phyloP scores from a whole-genome alignment of 1,140 invertebrate genomes.

The Drosophila yakuba region DNA sequence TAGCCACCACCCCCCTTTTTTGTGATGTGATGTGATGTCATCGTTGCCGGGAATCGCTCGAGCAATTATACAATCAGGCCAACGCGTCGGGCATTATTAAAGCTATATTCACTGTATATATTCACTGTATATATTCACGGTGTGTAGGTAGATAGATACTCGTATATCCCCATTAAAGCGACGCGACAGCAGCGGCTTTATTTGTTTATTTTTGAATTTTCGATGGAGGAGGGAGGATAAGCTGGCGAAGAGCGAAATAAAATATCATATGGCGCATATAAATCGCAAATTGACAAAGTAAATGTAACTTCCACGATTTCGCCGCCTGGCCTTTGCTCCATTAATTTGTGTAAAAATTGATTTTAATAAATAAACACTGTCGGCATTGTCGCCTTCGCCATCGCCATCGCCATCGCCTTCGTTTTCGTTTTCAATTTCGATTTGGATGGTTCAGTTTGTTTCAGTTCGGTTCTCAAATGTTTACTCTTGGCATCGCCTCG shows the following conservation, averaged over 20 bases:
- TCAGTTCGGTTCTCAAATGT: slow-evolving; percentile 27
- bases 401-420: slow-evolving; percentile 5
- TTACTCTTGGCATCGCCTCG: slow-evolving; percentile 43
- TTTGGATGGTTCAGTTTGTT: neutral
- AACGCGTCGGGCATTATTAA: slow-evolving; percentile 24
- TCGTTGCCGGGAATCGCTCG: slow-evolving; percentile 47
- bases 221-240: slow-evolving; percentile 15
- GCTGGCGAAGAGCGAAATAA: slow-evolving; percentile 9
- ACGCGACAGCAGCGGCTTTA: slow-evolving; percentile 16
- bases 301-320: slow-evolving; percentile 3
- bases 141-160: neutral
- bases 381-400: slow-evolving; percentile 9
- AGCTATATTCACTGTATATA: neutral
- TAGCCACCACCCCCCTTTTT: neutral
- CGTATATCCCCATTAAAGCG: slow-evolving; percentile 31
- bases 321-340: slow-evolving; percentile 41
- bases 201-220: slow-evolving; percentile 25
- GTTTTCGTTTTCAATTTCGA: slow-evolving; percentile 15
- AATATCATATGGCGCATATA: slow-evolving; percentile 37
- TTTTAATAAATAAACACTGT: slow-evolving; percentile 59
- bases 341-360: slow-evolving; percentile 57
- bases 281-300: slow-evolving; percentile 49
- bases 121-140: too few species aligned
- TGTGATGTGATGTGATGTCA: slow-evolving; percentile 45
- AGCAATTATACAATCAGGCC: slow-evolving; percentile 57